Conservation (phyloP, 2,797 vertebrate species). For the Graptemys geographica region DNA sequence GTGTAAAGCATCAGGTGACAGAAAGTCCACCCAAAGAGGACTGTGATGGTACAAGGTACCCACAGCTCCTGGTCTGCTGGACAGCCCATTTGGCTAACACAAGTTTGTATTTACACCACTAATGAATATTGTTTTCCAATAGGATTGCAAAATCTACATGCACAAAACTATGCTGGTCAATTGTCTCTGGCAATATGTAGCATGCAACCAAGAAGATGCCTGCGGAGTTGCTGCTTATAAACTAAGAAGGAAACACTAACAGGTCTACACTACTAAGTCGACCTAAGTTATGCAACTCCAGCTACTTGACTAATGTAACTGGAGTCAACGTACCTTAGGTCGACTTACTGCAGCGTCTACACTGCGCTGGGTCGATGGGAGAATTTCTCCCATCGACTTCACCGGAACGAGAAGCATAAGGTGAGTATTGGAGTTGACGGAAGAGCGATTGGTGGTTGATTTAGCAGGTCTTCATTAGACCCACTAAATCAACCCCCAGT, state of each 20-base stretch:
- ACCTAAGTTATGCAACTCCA: too few relatives aligned
- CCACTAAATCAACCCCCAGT: too few relatives aligned
- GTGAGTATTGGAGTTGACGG: too few relatives aligned
- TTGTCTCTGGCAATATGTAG: not conserved
- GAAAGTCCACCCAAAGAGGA: slow-evolving; percentile 17
- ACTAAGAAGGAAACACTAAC: not conserved
- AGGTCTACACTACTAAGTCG: too few relatives aligned
- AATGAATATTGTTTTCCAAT: not conserved
- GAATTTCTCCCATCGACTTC: too few relatives aligned
- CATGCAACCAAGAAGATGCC: rapidly evolving
- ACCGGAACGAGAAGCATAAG: too few relatives aligned
- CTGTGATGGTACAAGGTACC: not conserved
- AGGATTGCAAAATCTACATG: not conserved
- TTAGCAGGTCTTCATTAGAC: too few relatives aligned
- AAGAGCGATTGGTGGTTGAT: too few relatives aligned
- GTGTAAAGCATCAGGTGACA: not conserved
- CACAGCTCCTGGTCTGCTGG: not conserved
- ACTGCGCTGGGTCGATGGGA: too few relatives aligned
- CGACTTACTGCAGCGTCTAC: too few relatives aligned
- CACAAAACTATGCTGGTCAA: not conserved
- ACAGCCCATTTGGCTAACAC: not conserved
- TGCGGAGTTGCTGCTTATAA: not conserved
- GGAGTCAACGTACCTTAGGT: too few relatives aligned
- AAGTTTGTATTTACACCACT: not conserved
- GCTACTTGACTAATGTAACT: too few relatives aligned